These are phyloP conservation scores for Tetramorium parvispinum DNA, from an alignment of 1,140 invertebrate genomes.

Conservation along the genomic window DNA sequence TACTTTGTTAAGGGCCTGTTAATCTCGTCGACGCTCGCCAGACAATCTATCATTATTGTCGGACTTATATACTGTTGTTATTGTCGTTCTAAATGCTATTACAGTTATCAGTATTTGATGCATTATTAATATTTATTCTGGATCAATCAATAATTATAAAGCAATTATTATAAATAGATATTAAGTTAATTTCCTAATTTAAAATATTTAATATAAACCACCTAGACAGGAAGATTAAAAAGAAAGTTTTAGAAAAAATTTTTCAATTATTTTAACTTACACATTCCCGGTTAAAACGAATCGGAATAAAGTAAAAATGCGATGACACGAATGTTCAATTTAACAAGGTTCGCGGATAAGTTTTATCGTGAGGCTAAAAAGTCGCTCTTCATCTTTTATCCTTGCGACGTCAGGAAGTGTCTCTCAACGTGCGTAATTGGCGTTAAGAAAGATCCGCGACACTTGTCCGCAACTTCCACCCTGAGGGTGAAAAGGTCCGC, in stretches of 20 bases:
- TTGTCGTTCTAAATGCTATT: slow-evolving; percentile 16
- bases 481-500: neutral
- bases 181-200: neutral
- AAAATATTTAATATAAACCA: neutral
- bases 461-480: slow-evolving; percentile 34
- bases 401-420: neutral
- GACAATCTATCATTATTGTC: slow-evolving; percentile 55
- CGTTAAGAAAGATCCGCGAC: slow-evolving; percentile 23
- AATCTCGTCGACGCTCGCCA: slow-evolving; percentile 57
- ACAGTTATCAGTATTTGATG: neutral
- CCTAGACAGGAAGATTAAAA: neutral
- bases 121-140: neutral
- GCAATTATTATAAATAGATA: neutral
- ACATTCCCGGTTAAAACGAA: neutral
- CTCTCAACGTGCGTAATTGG: slow-evolving; percentile 30
- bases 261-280: neutral
- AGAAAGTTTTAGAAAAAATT: neutral
- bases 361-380: neutral
- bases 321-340: neutral
- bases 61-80: neutral
- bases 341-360: neutral
- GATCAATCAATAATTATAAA: neutral
- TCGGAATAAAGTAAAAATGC: neutral
- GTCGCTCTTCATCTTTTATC: neutral
- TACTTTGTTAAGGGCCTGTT: slow-evolving; percentile 40